Evolutionary conservation across 2,113 vertebrate genomes (phyloP), one percentile per base, ranked within the genome.

Genomic region (Syngnathus typhle): DNA sequence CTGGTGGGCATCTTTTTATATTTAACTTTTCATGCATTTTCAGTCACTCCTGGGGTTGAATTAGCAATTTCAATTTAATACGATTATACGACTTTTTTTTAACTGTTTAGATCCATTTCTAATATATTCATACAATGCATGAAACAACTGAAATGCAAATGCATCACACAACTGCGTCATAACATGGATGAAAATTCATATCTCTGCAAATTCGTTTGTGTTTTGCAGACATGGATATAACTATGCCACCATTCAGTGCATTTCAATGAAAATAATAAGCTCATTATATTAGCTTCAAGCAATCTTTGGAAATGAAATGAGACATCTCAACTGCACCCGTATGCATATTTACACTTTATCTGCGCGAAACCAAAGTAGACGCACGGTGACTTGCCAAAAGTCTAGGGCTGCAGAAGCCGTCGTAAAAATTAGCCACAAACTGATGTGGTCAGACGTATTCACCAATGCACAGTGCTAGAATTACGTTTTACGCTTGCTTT

Each of bases 1-100:
- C 72, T 69, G 88, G 86, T 89, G 84, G 82, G 86, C 74, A 65
- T 43, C 16, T 6, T 41, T 32, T 32, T 32, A 32, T 32, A 32
- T 32, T 32, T 32, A 32, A 3, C 21, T 72, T 44, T 54, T 55
- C 9, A 18, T 44, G 62, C 23, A 37, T 2, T 3, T 58, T 16
- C 0, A 15, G 56, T 41, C 5, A 55, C 9, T 2, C 21, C 5
- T 54, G 44, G 44, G 44, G 12, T 46, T 46, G 44, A 46, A 15
- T 46, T 46, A 5, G 44, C 13, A 46, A 46, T 16, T 15, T 4
- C 44, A 46, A 12, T 46, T 46, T 0, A 46, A 46, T 46, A 5
- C 4, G 2, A 11, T 15, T 15, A 46, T 46, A 12, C 1, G 4
- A 15, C 9, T 46, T 46, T 46, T 46, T 46, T 16, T 44, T 44